Conservation (phyloP, 2,113 vertebrate species). For the Cololabis saira region DNA sequence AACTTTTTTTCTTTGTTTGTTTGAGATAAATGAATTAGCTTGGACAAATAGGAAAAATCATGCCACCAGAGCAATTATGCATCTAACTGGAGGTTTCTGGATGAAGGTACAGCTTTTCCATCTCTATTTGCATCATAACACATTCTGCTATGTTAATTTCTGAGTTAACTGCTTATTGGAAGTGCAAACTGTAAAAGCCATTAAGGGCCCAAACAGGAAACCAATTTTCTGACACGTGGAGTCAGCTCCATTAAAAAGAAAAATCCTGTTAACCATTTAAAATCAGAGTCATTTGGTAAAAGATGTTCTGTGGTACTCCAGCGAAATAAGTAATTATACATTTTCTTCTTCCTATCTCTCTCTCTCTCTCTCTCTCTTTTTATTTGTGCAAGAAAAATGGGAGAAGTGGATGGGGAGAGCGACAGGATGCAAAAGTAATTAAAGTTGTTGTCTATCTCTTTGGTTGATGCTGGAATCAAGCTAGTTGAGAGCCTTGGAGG, state of each 20-base stretch:
- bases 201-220: slow-evolving; percentile 85
- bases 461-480: slow-evolving; percentile 79
- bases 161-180: slow-evolving; percentile 87
- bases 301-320: slow-evolving; percentile 83
- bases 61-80: slow-evolving; percentile 81
- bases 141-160: slow-evolving; percentile 87
- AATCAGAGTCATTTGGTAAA: slow-evolving; percentile 87
- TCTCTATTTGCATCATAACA: slow-evolving; percentile 87
- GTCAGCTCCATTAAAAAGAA: slow-evolving; percentile 85
- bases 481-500: slow-evolving; percentile 66
- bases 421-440: slow-evolving; percentile 84
- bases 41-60: slow-evolving; percentile 65
- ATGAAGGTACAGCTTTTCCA: slow-evolving; percentile 78
- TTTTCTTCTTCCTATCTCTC: slow-evolving; percentile 70
- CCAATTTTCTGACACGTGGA: slow-evolving; percentile 86
- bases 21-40: slow-evolving; percentile 73
- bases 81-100: slow-evolving; percentile 85
- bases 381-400: slow-evolving; percentile 72
- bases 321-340: slow-evolving; percentile 88
- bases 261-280: slow-evolving; percentile 87
- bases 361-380: slow-evolving; percentile 74
- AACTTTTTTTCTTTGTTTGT: slow-evolving; percentile 4
- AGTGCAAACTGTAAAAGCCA: slow-evolving; percentile 86
- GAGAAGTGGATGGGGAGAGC: slow-evolving; percentile 70
- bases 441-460: slow-evolving; percentile 84